Conservation (phyloP, 37 sponge, comb jelly and placozoan species). For the Tethya wilhelma region DNA sequence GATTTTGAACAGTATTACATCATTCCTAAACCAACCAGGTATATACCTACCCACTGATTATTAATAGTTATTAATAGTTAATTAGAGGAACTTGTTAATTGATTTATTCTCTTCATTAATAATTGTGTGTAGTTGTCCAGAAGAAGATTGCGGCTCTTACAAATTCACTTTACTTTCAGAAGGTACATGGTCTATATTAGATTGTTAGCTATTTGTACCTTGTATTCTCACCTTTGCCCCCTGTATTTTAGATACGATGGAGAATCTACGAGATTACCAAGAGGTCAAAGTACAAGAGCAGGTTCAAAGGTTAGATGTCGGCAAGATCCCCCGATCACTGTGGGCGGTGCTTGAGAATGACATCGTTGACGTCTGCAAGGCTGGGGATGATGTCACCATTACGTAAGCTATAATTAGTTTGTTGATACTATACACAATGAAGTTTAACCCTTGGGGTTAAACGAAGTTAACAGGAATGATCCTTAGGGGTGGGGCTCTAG, state of each 20-base stretch:
- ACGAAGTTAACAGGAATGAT: conserved; percentile 1
- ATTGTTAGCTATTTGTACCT: not conserved
- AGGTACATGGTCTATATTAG: not conserved
- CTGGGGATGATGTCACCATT: conserved; percentile 95
- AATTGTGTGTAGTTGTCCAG: conserved; percentile 13
- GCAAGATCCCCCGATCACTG: conserved; percentile 81
- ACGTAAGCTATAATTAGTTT: conserved; percentile 18
- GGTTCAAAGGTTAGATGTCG: conserved; percentile 82
- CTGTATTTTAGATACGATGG: too few species aligned
- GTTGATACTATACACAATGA: not conserved
- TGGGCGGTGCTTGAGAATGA: conserved; percentile 93
- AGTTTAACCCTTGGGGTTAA: not conserved
- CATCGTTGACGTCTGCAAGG: conserved; percentile 95
- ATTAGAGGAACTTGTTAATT: not conserved
- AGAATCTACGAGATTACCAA: conserved; percentile 76
- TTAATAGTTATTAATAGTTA: not conserved
- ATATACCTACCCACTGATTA: not conserved
- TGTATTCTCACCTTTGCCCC: not conserved
- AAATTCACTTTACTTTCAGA: conserved; percentile 36
- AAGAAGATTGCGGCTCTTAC: conserved; percentile 37
- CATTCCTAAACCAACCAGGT: conserved; percentile 71
- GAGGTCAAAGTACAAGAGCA: conserved; percentile 95
- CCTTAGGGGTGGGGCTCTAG: not conserved
- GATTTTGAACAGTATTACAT: conserved; percentile 70
- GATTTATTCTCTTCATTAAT: conserved; percentile 2